These are phyloP conservation scores for Eciton burchellii DNA, from an alignment of 1,140 invertebrate species.

Conservation along the genomic window DNA sequence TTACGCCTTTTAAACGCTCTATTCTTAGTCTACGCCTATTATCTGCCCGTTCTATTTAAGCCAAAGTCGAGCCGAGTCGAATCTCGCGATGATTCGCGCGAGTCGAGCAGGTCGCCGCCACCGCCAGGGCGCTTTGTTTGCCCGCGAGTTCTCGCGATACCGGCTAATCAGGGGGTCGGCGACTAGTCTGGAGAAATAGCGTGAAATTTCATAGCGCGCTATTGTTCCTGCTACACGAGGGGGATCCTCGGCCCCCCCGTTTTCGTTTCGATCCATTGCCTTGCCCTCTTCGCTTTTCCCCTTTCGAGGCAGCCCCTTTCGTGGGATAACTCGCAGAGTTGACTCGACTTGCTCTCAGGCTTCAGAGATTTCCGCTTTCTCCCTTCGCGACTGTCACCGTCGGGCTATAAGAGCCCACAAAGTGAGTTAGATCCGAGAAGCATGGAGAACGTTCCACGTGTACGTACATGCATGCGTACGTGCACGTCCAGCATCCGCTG, in stretches of 20 bases:
- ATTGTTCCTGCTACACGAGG: neutral
- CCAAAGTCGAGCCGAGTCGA: conserved; percentile 65
- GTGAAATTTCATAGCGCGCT: neutral
- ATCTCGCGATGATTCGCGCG: conserved; percentile 59
- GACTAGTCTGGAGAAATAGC: neutral
- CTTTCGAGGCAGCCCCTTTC: no score
- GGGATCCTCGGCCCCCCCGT: neutral
- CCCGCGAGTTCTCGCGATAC: neutral
- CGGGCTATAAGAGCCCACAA: no score
- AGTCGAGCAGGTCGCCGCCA: conserved; percentile 26
- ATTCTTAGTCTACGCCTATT: conserved; percentile 78
- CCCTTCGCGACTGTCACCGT: no score
- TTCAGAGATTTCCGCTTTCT: no score
- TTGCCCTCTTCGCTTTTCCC: no score
- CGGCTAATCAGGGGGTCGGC: neutral
- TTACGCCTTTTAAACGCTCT: conserved; percentile 73
- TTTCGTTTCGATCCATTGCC: neutral
- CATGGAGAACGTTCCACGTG: no score
- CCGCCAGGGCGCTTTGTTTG: conserved; percentile 7
- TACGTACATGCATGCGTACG: no score
- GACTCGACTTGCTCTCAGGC: no score
- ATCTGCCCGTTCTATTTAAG: conserved; percentile 76
- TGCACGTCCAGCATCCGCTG: no score
- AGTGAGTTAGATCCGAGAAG: no score
- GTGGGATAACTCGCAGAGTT: no score